Percentiles rank a stretch among this genome's conserved stretches.
Conservation (phyloP, 2,797 vertebrate species). For the Girardinus metallicus region DNA sequence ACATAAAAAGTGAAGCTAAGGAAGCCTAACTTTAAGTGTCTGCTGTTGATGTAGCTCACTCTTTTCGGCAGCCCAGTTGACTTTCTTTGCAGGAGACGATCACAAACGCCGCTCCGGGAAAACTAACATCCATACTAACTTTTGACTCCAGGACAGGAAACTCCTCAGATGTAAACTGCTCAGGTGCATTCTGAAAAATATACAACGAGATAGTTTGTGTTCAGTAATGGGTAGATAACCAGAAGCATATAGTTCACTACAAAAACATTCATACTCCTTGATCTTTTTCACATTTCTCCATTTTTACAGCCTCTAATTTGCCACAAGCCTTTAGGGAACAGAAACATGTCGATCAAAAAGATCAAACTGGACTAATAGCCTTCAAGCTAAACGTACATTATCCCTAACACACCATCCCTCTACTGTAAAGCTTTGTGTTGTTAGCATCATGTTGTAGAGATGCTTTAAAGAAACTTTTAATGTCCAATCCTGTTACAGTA, state of each 20-base stretch:
- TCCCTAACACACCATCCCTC: background rate
- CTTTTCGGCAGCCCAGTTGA: slow-evolving; percentile 95
- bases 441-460: background rate
- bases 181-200: slow-evolving; percentile 87
- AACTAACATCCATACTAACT: slow-evolving; percentile 97
- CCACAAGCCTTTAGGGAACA: background rate
- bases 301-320: background rate
- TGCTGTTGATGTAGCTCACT: slow-evolving; percentile 82
- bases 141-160: slow-evolving; percentile 96
- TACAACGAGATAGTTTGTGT: background rate
- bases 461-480: background rate
- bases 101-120: slow-evolving; percentile 96
- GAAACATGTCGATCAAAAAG: background rate
- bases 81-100: slow-evolving; percentile 97
- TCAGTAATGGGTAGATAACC: background rate
- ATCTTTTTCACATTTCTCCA: background rate
- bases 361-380: background rate
- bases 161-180: slow-evolving; percentile 96
- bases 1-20: background rate
- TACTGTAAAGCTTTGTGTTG: background rate
- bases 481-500: background rate
- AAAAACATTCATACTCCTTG: background rate
- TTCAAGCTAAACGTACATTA: background rate
- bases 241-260: background rate
- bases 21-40: background rate